These are phyloP conservation scores for Anoplius nigerrimus DNA, from an alignment of 2,888 invertebrate genomes.

Conservation along the genomic window DNA sequence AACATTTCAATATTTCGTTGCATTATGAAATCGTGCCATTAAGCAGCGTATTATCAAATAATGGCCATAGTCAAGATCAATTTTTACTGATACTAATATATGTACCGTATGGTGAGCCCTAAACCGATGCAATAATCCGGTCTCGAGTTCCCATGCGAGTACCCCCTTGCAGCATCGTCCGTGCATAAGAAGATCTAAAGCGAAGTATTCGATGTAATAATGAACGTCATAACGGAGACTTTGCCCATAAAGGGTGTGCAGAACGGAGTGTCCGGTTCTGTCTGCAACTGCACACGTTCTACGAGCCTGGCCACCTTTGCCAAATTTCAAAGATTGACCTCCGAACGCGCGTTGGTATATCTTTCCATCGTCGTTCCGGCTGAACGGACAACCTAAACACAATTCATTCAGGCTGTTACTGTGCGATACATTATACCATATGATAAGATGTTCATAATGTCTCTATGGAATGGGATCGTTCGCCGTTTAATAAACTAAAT, in stretches of 20 bases:
- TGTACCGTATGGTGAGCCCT: conserved; percentile 76
- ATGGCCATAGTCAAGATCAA: not conserved
- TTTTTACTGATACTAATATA: not conserved
- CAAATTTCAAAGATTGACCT: conserved; percentile 82
- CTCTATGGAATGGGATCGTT: too few relatives aligned
- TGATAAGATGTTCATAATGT: too few relatives aligned
- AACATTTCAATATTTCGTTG: too few relatives aligned
- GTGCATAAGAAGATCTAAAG: conserved; percentile 83
- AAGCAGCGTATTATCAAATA: not conserved
- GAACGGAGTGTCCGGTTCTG: conserved; percentile 82
- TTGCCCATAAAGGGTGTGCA: conserved; percentile 84
- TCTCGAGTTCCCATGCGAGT: conserved; percentile 82
- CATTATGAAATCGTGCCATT: too few relatives aligned
- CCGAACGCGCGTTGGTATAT: conserved; percentile 86
- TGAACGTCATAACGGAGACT: conserved; percentile 82
- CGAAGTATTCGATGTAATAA: conserved; percentile 85
- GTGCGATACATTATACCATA: too few relatives aligned
- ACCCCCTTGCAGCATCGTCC: conserved; percentile 80
- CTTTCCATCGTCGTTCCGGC: conserved; percentile 80
- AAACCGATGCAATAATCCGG: conserved; percentile 83
- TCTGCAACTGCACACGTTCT: conserved; percentile 83
- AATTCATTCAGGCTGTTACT: too few relatives aligned
- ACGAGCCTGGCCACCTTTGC: conserved; percentile 81
- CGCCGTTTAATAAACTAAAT: too few relatives aligned
- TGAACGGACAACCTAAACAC: conserved; percentile 81